Conservation (phyloP, 2,797 vertebrate genomes). For the Sandelia bainsii region DNA sequence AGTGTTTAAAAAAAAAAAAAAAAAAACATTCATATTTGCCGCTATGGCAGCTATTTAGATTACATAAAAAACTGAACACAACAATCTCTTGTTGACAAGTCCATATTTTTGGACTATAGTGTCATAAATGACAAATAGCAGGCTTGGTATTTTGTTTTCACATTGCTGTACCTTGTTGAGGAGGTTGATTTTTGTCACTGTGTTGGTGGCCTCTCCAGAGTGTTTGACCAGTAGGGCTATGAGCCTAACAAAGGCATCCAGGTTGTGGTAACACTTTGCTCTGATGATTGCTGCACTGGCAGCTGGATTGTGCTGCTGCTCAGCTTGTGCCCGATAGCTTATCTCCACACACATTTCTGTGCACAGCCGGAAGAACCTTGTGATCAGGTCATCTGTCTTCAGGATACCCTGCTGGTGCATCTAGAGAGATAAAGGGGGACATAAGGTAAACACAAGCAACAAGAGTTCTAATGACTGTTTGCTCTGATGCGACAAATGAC, state of each 20-base stretch:
- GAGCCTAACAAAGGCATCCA: slow-evolving; percentile 97
- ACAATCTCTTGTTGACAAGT: too few relatives aligned
- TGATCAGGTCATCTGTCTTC: slow-evolving; percentile 99
- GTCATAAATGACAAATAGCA: too few relatives aligned
- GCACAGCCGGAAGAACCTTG: slow-evolving; percentile 98
- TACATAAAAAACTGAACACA: too few relatives aligned
- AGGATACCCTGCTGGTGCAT: slow-evolving; percentile 99
- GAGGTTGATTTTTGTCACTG: slow-evolving; percentile 98
- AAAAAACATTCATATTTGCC: too few relatives aligned
- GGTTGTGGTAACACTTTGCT: slow-evolving; percentile 98
- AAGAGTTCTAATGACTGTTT: too few relatives aligned
- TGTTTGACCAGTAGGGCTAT: slow-evolving; percentile 98
- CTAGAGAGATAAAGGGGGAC: slow-evolving; percentile 68
- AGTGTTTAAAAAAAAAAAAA: too few relatives aligned
- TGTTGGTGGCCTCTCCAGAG: slow-evolving; percentile 98
- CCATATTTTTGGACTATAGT: too few relatives aligned
- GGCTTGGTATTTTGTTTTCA: not conserved
- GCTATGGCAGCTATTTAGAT: too few relatives aligned
- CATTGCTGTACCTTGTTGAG: slow-evolving; percentile 91
- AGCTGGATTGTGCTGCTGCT: slow-evolving; percentile 98
- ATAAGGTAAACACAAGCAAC: not conserved
- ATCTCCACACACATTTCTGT: slow-evolving; percentile 99
- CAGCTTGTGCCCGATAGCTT: slow-evolving; percentile 97
- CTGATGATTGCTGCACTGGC: slow-evolving; percentile 98
- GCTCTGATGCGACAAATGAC: not conserved